phyloP scores from a whole-genome alignment of 2,888 invertebrate genomes.

The Molorchus minor region DNA sequence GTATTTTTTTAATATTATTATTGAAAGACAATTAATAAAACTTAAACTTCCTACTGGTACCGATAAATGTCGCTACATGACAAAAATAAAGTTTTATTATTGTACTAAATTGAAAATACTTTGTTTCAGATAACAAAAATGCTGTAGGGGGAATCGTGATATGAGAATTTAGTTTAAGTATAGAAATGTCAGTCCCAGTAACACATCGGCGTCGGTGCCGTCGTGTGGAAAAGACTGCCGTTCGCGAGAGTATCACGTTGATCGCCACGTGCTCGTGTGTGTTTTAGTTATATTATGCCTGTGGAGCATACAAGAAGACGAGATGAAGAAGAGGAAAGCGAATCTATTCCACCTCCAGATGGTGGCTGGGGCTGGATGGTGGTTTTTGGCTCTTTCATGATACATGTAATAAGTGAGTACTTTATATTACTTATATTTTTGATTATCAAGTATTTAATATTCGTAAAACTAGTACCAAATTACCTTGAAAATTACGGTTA shows the following conservation, averaged over 20 bases:
- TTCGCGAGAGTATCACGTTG: conserved; percentile 16
- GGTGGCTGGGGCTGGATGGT: conserved; percentile 97
- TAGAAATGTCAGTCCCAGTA: conserved; percentile 25
- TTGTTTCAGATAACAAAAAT: conserved; percentile 38
- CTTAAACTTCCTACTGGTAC: background rate
- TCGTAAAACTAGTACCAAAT: no score
- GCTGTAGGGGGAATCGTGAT: conserved; percentile 35
- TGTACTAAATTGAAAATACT: conserved; percentile 21
- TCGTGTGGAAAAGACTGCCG: conserved; percentile 11
- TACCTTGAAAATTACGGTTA: no score
- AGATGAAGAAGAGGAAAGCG: conserved; percentile 56
- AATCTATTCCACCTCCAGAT: conserved; percentile 75
- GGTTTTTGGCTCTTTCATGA: conserved; percentile 94
- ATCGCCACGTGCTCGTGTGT: conserved; percentile 23
- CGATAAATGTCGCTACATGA: background rate
- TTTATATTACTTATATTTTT: no score
- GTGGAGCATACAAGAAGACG: conserved; percentile 40
- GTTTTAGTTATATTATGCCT: conserved; percentile 39
- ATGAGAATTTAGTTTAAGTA: conserved; percentile 20
- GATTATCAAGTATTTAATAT: no score
- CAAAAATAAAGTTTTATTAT: background rate
- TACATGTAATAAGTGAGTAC: conserved; percentile 91
- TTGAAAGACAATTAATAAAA: no score
- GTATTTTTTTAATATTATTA: no score
- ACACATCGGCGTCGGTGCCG: conserved; percentile 21